phyloP scores from a whole-genome alignment of 2,797 vertebrate genomes.

The Perodicticus potto region DNA sequence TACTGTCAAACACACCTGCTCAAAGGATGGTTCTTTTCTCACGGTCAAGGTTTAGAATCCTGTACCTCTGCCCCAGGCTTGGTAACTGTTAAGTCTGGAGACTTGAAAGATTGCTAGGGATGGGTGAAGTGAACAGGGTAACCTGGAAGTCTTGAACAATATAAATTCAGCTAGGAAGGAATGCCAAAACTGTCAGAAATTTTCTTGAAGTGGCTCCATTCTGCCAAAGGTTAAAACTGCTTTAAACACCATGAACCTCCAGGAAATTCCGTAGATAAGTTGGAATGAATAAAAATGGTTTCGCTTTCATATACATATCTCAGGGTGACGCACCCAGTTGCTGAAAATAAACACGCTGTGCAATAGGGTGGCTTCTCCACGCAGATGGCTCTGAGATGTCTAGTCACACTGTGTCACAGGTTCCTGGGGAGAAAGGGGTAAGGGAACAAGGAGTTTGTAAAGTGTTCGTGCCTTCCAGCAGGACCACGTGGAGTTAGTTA shows the following conservation, averaged over 20 bases:
- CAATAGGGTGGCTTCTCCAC: not conserved
- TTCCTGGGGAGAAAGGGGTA: not conserved
- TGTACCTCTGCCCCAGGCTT: not conserved
- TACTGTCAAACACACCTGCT: not conserved
- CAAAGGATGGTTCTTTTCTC: not conserved
- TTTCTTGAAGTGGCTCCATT: not conserved
- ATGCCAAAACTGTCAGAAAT: not conserved
- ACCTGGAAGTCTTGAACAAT: not conserved
- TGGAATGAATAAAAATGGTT: not conserved
- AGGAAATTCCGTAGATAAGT: not conserved
- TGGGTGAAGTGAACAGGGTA: not conserved
- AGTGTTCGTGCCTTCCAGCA: not conserved
- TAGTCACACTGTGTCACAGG: not conserved
- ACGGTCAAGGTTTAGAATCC: not conserved
- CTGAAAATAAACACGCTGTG: not conserved
- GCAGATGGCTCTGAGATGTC: not conserved
- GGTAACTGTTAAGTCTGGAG: not conserved
- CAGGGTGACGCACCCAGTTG: not conserved
- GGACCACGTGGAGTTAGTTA: too few relatives aligned
- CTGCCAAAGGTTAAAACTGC: not conserved
- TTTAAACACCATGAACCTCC: not conserved
- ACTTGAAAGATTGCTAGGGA: constrained; percentile 19
- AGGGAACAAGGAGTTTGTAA: not conserved
- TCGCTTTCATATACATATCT: not conserved
- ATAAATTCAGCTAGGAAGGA: not conserved